These are phyloP conservation scores for Neosilurus hyrtlii DNA, from an alignment of 2,797 vertebrate species.

Conservation along the genomic window DNA sequence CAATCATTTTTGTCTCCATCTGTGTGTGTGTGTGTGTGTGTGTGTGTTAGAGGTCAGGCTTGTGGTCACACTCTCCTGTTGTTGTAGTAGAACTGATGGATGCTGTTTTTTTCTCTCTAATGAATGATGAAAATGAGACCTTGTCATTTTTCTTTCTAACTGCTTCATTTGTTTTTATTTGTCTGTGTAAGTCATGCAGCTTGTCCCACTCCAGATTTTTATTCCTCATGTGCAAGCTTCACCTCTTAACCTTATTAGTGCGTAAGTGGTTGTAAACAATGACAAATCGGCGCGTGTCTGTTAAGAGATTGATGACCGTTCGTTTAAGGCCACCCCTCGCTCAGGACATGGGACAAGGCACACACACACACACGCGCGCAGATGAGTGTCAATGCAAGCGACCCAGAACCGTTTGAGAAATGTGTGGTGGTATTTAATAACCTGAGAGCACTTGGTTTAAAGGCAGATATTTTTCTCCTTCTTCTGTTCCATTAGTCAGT, in stretches of 20 bases:
- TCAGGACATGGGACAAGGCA: conserved; percentile 20
- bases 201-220: conserved; percentile 68
- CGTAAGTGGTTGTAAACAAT: conserved; percentile 75
- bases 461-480: neutral
- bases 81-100: conserved; percentile 66
- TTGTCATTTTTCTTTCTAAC: conserved; percentile 78
- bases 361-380: conserved; percentile 24
- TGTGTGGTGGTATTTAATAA: conserved; percentile 52
- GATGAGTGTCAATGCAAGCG: neutral
- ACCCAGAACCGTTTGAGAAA: conserved; percentile 40
- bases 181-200: conserved; percentile 65
- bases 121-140: conserved; percentile 63
- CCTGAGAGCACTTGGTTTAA: conserved; percentile 7
- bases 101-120: conserved; percentile 58
- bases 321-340: conserved; percentile 7
- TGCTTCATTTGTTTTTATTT: conserved; percentile 81
- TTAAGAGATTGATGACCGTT: conserved; percentile 59
- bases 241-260: conserved; percentile 75
- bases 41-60: conserved; percentile 8
- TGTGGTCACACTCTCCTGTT: conserved; percentile 53
- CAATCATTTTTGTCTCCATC: neutral
- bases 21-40: conserved; percentile 7
- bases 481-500: conserved; percentile 28
- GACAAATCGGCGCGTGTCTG: conserved; percentile 73
- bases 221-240: conserved; percentile 64